Evolutionary conservation across 2,113 vertebrate species (phyloP), one percentile per base, ranked within the genome.

Genomic region (Corythaeola cristata): DNA sequence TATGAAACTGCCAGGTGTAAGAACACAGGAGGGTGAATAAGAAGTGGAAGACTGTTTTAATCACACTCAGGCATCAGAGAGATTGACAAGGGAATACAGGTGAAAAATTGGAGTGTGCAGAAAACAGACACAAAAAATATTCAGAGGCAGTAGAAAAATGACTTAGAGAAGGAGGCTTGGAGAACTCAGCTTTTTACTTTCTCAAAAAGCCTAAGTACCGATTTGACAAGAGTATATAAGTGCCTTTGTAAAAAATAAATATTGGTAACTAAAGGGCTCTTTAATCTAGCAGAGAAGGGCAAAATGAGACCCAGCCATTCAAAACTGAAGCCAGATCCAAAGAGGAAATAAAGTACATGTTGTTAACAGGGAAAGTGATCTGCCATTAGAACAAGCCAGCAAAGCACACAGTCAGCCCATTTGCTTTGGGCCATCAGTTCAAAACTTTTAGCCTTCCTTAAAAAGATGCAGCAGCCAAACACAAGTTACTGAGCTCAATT

Each of bases 71-170:
- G 73, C 47, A 72, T 92, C 89, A 91, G 41, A 92, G 63, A 87
- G 73, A 92, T 52, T 81, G 56, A 85, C 72, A 92, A 64, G 35
- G 23, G 60, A 95, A 84, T 63, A 84, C 26, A 81, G 41, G 60
- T 78, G 49, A 95, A 96, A 96, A 91, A 91, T 5, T 41, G 5
- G 47, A 78, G 47, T 37, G n/a, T 35, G 20, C 44, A 91, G 64
- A 91, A 95, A 91, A 81, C 30, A 72, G 37, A 72, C 22, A 86
- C 37, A 73, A 89, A 90, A 94, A 85, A 17, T 75, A 96, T 75
- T 85, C 69, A 82, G 82, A 62, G 62, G 41, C n/a, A 56, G 87
- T 9, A 94, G 69, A 88, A 93, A 92, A 96, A 89, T 64, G 2
- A 75, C 27, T 85, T 82, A 5, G 30, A 63, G 83, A 88, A 88